These are phyloP conservation scores for Lagria hirta DNA, from an alignment of 2,888 invertebrate species.

Conservation along the genomic window DNA sequence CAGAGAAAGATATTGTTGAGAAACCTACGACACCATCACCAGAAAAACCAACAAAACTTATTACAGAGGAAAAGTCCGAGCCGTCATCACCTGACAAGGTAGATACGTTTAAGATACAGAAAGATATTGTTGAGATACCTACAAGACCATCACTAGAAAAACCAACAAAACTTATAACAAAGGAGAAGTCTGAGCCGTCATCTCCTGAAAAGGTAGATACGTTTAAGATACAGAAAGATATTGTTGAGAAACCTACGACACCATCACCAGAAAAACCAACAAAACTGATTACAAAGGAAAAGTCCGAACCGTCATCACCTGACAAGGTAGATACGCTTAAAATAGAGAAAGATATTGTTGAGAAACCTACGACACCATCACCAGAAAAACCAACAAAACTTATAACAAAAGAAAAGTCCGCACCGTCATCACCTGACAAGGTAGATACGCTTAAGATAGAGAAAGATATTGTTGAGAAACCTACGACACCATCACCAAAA, in stretches of 20 bases:
- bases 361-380: constrained; percentile 8
- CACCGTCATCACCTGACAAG: constrained; percentile 2
- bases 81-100: constrained; percentile 2
- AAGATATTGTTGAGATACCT: neutral
- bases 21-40: too few species aligned
- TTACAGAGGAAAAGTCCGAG: neutral
- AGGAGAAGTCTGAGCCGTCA: constrained; percentile 12
- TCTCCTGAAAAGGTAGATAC: constrained; percentile 9
- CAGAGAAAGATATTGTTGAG: too few species aligned
- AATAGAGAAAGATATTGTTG: constrained; percentile 4
- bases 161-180: constrained; percentile 11
- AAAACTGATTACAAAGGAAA: neutral
- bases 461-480: constrained; percentile 4
- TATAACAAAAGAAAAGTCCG: constrained; percentile 4
- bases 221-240: constrained; percentile 1
- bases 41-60: constrained; percentile 2
- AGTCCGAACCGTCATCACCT: constrained; percentile 3
- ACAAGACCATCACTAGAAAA: neutral
- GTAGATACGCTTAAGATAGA: constrained; percentile 5
- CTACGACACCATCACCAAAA: constrained; percentile 2
- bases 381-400: constrained; percentile 3
- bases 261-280: neutral
- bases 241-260: neutral
- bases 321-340: too few species aligned
- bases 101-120: neutral